Percentiles rank a stretch among this genome's conserved stretches.
Conservation (phyloP, 1,140 invertebrate genomes). For the Tachypleus tridentatus region DNA sequence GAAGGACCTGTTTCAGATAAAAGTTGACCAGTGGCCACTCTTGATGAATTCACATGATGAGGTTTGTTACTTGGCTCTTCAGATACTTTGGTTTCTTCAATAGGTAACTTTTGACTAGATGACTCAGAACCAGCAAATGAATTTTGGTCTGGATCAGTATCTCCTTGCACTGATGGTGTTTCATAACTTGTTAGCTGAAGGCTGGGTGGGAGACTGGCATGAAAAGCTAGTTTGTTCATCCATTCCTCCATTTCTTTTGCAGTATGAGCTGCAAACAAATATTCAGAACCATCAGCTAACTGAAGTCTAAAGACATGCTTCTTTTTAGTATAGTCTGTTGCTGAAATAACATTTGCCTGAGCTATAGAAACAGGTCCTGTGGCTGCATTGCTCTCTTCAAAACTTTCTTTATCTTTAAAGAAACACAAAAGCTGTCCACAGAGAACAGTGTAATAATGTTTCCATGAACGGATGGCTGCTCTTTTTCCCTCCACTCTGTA, state of each 20-base stretch:
- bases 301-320: constrained; percentile 84
- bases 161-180: too few relatives aligned
- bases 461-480: constrained; percentile 89
- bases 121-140: too few relatives aligned
- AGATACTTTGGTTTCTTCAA: too few relatives aligned
- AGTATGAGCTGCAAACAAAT: constrained; percentile 64
- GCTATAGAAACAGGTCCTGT: constrained; percentile 80
- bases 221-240: constrained; percentile 86
- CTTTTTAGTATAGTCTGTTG: constrained; percentile 87
- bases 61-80: too few relatives aligned
- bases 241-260: constrained; percentile 74
- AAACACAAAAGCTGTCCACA: constrained; percentile 95
- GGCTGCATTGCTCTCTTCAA: constrained; percentile 64
- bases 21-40: too few relatives aligned
- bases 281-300: constrained; percentile 81
- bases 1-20: too few relatives aligned
- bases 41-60: too few relatives aligned
- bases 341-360: constrained; percentile 65
- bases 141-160: too few relatives aligned
- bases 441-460: constrained; percentile 83
- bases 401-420: constrained; percentile 91
- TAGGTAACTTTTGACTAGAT: too few relatives aligned
- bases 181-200: constrained; percentile 55
- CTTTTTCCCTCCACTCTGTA: constrained; percentile 76
- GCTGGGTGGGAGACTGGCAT: constrained; percentile 75